These are phyloP conservation scores for Drosophila cyrtoloma DNA, from an alignment of 2,888 invertebrate species.

Conservation along the genomic window DNA sequence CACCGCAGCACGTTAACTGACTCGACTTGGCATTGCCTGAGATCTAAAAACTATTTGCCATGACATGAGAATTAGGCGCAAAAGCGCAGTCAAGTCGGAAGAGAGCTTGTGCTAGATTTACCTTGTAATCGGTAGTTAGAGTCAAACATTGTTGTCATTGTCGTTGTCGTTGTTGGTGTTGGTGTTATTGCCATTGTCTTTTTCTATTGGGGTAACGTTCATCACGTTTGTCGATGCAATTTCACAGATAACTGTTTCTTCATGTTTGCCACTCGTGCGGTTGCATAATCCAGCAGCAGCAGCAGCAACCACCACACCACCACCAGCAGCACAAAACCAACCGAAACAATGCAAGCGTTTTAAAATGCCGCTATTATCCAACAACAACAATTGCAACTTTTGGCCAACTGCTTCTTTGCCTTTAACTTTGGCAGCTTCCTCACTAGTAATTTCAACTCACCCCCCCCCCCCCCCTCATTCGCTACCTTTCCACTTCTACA, in stretches of 20 bases:
- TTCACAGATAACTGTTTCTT: slow-evolving; percentile 80
- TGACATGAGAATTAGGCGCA: slow-evolving; percentile 78
- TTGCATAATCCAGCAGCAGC: slow-evolving; percentile 69
- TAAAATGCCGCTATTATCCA: slow-evolving; percentile 73
- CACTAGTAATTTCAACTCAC: slow-evolving; percentile 10
- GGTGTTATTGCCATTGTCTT: slow-evolving; percentile 16
- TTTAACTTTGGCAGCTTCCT: slow-evolving; percentile 49
- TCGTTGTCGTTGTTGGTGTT: slow-evolving; percentile 16
- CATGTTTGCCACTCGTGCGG: slow-evolving; percentile 67
- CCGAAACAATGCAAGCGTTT: slow-evolving; percentile 68
- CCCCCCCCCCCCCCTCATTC: not conserved
- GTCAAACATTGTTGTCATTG: slow-evolving; percentile 24
- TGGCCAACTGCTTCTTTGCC: slow-evolving; percentile 57
- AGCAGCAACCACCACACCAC: slow-evolving; percentile 18
- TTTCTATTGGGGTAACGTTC: slow-evolving; percentile 76
- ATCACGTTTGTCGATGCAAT: slow-evolving; percentile 82
- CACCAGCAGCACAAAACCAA: slow-evolving; percentile 35
- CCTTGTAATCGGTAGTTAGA: slow-evolving; percentile 29
- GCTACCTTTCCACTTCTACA: not conserved
- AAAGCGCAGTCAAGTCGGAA: slow-evolving; percentile 73
- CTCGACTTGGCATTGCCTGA: slow-evolving; percentile 62
- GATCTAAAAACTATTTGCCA: slow-evolving; percentile 48
- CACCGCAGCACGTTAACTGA: slow-evolving; percentile 14
- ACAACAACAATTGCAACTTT: slow-evolving; percentile 45
- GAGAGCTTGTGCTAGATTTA: slow-evolving; percentile 63